Conservation (phyloP, 2,113 vertebrate species). For the Centropristis striata region DNA sequence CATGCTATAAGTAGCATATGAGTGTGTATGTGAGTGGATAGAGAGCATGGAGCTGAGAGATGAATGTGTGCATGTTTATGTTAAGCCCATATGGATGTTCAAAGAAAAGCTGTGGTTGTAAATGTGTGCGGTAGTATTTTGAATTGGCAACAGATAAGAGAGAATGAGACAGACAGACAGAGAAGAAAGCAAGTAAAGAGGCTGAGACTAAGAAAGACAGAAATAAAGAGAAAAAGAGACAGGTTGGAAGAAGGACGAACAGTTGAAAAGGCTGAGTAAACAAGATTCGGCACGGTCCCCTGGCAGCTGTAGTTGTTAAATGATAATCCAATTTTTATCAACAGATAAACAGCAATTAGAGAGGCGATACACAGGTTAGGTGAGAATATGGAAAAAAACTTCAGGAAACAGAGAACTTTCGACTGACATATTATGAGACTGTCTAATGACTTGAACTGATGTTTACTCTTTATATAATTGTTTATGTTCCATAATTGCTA, state of each 20-base stretch:
- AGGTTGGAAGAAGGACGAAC: constrained; percentile 17
- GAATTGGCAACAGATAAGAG: constrained; percentile 22
- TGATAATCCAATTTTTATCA: constrained; percentile 25
- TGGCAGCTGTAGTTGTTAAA: constrained; percentile 19
- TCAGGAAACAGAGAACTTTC: neutral
- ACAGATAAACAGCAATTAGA: constrained; percentile 22
- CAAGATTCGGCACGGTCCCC: constrained; percentile 7
- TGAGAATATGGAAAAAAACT: neutral
- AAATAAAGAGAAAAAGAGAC: constrained; percentile 20
- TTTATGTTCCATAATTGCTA: neutral
- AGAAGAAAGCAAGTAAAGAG: neutral
- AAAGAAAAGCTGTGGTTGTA: constrained; percentile 54
- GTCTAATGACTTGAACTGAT: neutral
- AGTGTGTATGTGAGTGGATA: constrained; percentile 19
- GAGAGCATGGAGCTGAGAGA: constrained; percentile 25
- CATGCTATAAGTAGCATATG: constrained; percentile 15
- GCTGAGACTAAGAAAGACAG: constrained; percentile 3
- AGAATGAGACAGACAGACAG: constrained; percentile 1
- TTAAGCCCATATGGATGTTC: constrained; percentile 54
- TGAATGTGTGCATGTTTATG: constrained; percentile 44
- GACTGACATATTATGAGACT: neutral
- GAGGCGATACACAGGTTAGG: neutral
- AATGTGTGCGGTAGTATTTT: constrained; percentile 47
- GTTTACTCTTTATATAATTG: neutral
- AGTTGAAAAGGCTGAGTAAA: constrained; percentile 34